Evolutionary conservation across 2,113 vertebrate genomes (phyloP).

Genomic region (Pelmatolapia mariae): DNA sequence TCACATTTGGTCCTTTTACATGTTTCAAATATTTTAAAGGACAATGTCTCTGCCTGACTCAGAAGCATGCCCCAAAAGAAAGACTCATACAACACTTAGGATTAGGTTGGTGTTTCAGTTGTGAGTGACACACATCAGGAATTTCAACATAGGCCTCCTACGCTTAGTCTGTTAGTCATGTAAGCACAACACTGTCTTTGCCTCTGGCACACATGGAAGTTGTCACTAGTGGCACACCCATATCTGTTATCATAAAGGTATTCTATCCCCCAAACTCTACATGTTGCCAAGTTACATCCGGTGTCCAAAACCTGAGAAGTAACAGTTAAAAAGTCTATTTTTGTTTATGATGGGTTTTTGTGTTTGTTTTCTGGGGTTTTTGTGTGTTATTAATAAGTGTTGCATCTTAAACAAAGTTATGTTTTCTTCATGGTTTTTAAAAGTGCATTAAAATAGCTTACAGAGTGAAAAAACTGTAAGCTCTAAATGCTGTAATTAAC

Average conservation of each 20-base stretch:
- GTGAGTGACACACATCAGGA: constrained; percentile 18
- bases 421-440: not conserved
- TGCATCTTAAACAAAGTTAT: not conserved
- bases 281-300: not conserved
- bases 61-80: not conserved
- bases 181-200: constrained; percentile 9
- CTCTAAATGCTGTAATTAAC: not conserved
- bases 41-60: not conserved
- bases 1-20: not conserved
- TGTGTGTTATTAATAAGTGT: not conserved
- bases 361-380: not conserved
- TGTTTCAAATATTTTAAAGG: not conserved
- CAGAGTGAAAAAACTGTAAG: rapidly evolving
- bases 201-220: constrained; percentile 26
- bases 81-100: not conserved
- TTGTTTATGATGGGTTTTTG: not conserved
- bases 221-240: constrained; percentile 48
- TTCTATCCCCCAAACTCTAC: not conserved
- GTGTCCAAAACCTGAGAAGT: not conserved
- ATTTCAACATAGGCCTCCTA: constrained; percentile 37
- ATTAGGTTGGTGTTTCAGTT: not conserved
- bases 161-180: constrained; percentile 32
- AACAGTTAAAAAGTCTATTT: not conserved
- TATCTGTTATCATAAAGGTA: constrained; percentile 2
- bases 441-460: not conserved